These are phyloP conservation scores for Embiotoca jacksoni DNA, from an alignment of 2,113 vertebrate genomes.

Conservation along the genomic window DNA sequence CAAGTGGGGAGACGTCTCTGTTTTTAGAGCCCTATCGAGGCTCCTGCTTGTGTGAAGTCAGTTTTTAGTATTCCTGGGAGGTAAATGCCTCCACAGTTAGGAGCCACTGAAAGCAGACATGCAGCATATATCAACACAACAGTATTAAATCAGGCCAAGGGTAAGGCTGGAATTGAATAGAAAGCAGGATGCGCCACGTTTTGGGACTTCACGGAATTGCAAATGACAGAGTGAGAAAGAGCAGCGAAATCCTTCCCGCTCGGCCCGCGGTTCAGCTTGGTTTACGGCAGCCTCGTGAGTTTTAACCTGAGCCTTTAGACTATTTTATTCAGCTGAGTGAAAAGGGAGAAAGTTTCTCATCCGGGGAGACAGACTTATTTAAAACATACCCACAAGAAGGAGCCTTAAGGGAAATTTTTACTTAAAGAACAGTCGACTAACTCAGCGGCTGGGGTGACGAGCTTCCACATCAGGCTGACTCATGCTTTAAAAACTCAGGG, in stretches of 20 bases:
- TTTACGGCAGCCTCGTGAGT: conserved; percentile 12
- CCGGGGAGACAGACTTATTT: conserved; percentile 10
- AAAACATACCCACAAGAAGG: conserved; percentile 30
- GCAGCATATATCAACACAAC: conserved; percentile 67
- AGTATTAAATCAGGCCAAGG: conserved; percentile 74
- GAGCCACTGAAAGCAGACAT: conserved; percentile 55
- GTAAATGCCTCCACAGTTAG: conserved; percentile 56
- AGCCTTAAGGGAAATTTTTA: conserved; percentile 15
- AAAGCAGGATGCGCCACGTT: conserved; percentile 59
- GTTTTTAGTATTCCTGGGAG: conserved; percentile 72
- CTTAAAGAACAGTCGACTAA: conserved; percentile 12
- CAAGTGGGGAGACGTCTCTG: conserved; percentile 13
- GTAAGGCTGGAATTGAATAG: conserved; percentile 67
- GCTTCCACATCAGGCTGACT: conserved; percentile 47
- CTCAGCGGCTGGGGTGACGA: background rate
- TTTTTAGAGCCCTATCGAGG: conserved; percentile 24
- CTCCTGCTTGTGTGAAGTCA: conserved; percentile 36
- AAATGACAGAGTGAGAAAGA: conserved; percentile 41
- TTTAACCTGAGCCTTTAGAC: conserved; percentile 39
- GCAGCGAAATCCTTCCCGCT: conserved; percentile 43
- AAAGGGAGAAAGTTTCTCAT: conserved; percentile 20
- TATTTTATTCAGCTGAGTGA: background rate
- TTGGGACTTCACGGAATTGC: conserved; percentile 61
- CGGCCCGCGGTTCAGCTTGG: conserved; percentile 19
- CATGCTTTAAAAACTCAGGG: conserved; percentile 41